Percentiles rank a stretch among this genome's conserved stretches.
Evolutionary conservation across 2,113 vertebrate species (phyloP).

Genomic region (Octodon degus): DNA sequence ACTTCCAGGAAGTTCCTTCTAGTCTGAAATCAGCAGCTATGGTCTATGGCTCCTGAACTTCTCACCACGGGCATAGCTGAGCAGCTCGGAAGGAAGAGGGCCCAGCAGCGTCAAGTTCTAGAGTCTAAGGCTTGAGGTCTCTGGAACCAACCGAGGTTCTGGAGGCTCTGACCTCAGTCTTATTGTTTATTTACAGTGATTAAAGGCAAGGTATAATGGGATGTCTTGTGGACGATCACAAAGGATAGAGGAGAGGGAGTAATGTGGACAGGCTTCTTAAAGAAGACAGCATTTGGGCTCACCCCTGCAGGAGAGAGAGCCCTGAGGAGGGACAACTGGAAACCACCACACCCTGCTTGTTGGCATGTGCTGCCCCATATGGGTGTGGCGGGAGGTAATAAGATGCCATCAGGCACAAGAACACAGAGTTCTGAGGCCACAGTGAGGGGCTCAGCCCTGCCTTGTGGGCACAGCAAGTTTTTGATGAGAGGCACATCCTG

Average conservation of each 20-base stretch:
- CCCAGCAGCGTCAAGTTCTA: neutral
- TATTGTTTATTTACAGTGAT: neutral
- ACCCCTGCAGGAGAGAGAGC: neutral
- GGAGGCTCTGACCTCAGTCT: neutral
- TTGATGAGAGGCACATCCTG: neutral
- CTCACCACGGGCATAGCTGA: neutral
- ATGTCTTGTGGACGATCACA: neutral
- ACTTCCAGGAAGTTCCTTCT: neutral
- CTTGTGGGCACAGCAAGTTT: neutral
- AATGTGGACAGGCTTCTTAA: neutral
- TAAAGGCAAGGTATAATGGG: neutral
- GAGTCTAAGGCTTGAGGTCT: neutral
- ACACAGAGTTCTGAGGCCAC: neutral
- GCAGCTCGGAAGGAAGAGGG: neutral
- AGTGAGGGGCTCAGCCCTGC: fast-evolving
- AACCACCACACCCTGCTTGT: neutral
- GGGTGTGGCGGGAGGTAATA: neutral
- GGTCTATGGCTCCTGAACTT: neutral
- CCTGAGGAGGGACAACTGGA: neutral
- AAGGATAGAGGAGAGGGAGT: neutral
- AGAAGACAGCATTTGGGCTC: neutral
- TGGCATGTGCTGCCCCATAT: too few species aligned
- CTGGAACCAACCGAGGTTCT: neutral
- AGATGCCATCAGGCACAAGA: neutral
- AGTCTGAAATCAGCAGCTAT: neutral